These are phyloP conservation scores for Coracias cyanogaster DNA, from an alignment of 2,797 vertebrate genomes.

Conservation along the genomic window DNA sequence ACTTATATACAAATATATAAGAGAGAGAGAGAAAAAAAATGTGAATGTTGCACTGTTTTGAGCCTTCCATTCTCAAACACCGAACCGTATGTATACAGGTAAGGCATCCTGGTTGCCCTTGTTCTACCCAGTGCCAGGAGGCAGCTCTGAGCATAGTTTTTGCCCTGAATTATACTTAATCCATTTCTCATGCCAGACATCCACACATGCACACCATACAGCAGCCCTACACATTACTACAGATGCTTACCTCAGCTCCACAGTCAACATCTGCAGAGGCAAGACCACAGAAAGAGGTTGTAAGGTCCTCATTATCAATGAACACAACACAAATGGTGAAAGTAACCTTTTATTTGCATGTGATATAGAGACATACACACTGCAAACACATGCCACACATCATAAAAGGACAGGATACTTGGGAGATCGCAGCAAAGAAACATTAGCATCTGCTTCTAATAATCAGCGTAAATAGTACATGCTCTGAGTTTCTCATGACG, in stretches of 20 bases:
- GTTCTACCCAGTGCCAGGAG: not conserved
- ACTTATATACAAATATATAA: not conserved
- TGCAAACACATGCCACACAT: constrained; percentile 79
- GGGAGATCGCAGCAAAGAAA: constrained; percentile 72
- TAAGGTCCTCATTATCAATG: constrained; percentile 77
- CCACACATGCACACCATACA: constrained; percentile 64
- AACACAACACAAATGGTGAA: constrained; percentile 80
- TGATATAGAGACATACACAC: constrained; percentile 72
- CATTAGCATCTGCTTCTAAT: constrained; percentile 74
- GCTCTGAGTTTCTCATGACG: constrained; percentile 69
- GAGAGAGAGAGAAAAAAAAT: not conserved
- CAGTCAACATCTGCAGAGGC: constrained; percentile 66
- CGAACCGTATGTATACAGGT: not conserved
- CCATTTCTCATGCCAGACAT: constrained; percentile 28
- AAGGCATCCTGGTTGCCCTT: not conserved
- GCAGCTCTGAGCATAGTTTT: not conserved
- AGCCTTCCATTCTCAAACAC: not conserved
- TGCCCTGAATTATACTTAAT: not conserved
- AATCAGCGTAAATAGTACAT: constrained; percentile 65
- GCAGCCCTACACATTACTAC: constrained; percentile 5
- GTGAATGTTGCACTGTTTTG: not conserved
- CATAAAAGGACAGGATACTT: constrained; percentile 78
- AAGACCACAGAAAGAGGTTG: constrained; percentile 69
- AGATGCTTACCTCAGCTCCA: constrained; percentile 71
- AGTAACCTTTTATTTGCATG: constrained; percentile 79